Evolutionary conservation across 2,888 invertebrate genomes (phyloP).

Genomic region (Eilema sororculum): DNA sequence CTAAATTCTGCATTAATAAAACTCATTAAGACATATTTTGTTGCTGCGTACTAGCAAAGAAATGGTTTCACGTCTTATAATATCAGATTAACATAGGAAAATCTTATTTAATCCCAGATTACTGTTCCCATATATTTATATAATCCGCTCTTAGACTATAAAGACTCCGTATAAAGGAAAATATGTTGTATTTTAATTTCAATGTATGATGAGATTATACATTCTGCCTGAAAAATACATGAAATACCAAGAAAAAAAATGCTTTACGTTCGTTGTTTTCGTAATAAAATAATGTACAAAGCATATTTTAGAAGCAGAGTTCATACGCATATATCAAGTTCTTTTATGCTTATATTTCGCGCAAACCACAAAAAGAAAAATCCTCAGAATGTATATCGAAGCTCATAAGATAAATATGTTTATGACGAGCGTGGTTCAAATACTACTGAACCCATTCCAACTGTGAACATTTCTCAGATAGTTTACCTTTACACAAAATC

Average conservation of each 20-base stretch:
- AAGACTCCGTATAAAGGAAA: background rate
- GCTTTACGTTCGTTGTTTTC: background rate
- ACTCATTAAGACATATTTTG: background rate
- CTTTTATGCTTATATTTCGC: background rate
- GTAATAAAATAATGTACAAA: background rate
- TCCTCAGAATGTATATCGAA: background rate
- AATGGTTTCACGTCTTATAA: background rate
- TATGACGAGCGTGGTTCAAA: background rate
- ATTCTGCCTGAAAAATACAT: background rate
- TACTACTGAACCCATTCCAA: background rate
- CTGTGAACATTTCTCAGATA: constrained; percentile 9
- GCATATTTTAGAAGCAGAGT: background rate
- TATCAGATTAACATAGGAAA: background rate
- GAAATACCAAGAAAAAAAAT: background rate
- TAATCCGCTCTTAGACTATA: background rate
- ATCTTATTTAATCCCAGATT: background rate
- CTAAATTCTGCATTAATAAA: background rate
- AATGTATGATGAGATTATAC: background rate
- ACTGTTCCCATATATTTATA: background rate
- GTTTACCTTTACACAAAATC: background rate
- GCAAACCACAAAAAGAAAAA: background rate
- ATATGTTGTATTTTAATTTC: background rate
- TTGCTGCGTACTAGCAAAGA: too few relatives aligned
- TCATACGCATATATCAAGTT: background rate
- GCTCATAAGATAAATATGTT: background rate